Percentiles rank a stretch among this genome's conserved stretches.
Conservation (phyloP, 2,113 vertebrate species). For the Zapus hudsonius region DNA sequence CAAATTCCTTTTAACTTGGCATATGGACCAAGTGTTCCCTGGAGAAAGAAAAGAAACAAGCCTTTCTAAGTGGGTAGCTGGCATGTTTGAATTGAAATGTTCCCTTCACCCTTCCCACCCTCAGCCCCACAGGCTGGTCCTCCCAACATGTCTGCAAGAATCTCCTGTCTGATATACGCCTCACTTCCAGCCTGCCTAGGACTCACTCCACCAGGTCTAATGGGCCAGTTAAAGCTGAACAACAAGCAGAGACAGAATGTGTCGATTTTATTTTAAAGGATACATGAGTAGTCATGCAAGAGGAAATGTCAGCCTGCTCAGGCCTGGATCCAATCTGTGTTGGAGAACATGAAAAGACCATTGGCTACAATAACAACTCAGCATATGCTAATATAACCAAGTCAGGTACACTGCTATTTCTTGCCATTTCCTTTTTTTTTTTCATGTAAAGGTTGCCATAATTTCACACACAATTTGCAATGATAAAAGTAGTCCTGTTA, state of each 20-base stretch:
- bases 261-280: slow-evolving; percentile 77
- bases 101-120: background rate
- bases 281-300: slow-evolving; percentile 65
- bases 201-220: slow-evolving; percentile 70
- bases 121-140: background rate
- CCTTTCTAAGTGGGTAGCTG: background rate
- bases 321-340: slow-evolving; percentile 65
- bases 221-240: slow-evolving; percentile 48
- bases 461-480: slow-evolving; percentile 73
- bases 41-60: slow-evolving; percentile 11
- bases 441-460: slow-evolving; percentile 68
- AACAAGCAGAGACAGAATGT: slow-evolving; percentile 31
- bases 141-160: slow-evolving; percentile 65
- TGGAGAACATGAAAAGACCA: slow-evolving; percentile 78
- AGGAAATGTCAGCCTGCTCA: slow-evolving; percentile 78
- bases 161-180: slow-evolving; percentile 59
- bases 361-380: slow-evolving; percentile 47
- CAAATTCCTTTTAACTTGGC: background rate
- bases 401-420: slow-evolving; percentile 73
- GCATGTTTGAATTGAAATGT: slow-evolving; percentile 12
- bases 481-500: slow-evolving; percentile 73
- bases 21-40: background rate
- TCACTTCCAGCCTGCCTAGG: slow-evolving; percentile 70
- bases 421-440: slow-evolving; percentile 78
- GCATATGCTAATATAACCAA: slow-evolving; percentile 61